Conservation (phyloP, 2,888 invertebrate genomes). For the Xestobium rufovillosum region DNA sequence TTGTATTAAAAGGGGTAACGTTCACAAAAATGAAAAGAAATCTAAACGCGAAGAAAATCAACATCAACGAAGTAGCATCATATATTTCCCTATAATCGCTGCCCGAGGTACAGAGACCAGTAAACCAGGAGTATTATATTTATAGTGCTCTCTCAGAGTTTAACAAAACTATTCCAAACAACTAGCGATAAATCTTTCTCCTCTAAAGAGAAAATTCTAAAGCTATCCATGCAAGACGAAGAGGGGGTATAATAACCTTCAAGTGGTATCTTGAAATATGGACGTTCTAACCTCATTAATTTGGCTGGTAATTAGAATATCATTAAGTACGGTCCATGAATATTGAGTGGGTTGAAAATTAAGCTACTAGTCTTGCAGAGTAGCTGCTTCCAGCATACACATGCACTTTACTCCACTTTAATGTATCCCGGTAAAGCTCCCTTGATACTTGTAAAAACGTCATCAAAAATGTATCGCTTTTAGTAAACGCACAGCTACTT, state of each 20-base stretch:
- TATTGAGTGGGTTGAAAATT: slow-evolving; percentile 23
- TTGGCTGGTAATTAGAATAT: slow-evolving; percentile 31
- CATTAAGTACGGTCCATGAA: slow-evolving; percentile 31
- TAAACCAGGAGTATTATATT: too few relatives aligned
- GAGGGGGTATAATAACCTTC: background rate
- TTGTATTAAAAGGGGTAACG: too few relatives aligned
- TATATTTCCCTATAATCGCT: too few relatives aligned
- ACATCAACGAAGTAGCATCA: too few relatives aligned
- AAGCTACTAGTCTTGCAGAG: background rate
- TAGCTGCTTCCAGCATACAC: background rate
- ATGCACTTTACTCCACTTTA: slow-evolving; percentile 1
- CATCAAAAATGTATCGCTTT: slow-evolving; percentile 2
- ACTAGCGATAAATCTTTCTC: background rate
- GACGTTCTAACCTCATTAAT: slow-evolving; percentile 28
- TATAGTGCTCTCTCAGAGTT: too few relatives aligned
- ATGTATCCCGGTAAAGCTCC: background rate
- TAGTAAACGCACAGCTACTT: background rate
- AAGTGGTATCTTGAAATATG: slow-evolving; percentile 25
- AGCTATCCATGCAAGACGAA: too few relatives aligned
- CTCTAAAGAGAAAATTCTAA: slow-evolving; percentile 1
- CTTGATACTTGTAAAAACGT: background rate
- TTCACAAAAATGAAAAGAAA: too few relatives aligned
- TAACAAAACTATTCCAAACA: background rate
- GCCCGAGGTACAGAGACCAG: too few relatives aligned
- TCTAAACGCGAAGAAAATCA: too few relatives aligned